Evolutionary conservation across 35 echinoderm and acorn worm species (phyloP).

Genomic region (Heliocidaris erythrogramma): DNA sequence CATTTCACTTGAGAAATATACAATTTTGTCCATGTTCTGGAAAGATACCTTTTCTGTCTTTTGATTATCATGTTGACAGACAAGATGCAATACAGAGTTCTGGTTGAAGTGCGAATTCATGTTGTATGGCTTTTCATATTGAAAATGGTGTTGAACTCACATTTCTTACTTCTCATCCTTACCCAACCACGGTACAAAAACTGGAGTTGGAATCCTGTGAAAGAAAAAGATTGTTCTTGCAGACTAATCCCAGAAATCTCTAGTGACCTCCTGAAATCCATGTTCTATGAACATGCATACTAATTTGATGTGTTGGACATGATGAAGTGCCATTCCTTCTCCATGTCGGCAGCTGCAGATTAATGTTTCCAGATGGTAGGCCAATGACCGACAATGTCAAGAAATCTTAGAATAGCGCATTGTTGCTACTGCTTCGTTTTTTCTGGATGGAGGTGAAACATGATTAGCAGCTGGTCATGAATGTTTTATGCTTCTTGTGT

Average conservation of each 20-base stretch:
- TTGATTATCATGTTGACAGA: too few species aligned
- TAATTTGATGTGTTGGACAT: neutral
- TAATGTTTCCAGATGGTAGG: neutral
- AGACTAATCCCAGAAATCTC: neutral
- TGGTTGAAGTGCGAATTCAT: too few species aligned
- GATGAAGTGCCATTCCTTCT: neutral
- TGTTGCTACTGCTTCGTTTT: neutral
- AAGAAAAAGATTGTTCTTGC: neutral
- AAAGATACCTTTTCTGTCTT: too few species aligned
- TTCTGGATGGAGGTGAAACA: neutral
- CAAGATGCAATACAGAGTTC: too few species aligned
- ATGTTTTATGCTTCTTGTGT: neutral
- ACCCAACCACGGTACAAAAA: neutral
- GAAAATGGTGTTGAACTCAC: too few species aligned
- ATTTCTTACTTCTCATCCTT: neutral
- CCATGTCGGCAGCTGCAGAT: neutral
- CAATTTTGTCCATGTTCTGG: too few species aligned
- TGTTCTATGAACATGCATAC: slow-evolving; percentile 2
- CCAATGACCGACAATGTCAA: neutral
- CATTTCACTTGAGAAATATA: too few species aligned
- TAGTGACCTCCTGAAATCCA: neutral
- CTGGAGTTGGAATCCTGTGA: neutral
- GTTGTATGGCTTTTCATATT: too few species aligned
- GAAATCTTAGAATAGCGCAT: neutral
- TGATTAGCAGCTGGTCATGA: neutral